Conservation (phyloP, 2,113 vertebrate genomes). For the Pluvianellus socialis region DNA sequence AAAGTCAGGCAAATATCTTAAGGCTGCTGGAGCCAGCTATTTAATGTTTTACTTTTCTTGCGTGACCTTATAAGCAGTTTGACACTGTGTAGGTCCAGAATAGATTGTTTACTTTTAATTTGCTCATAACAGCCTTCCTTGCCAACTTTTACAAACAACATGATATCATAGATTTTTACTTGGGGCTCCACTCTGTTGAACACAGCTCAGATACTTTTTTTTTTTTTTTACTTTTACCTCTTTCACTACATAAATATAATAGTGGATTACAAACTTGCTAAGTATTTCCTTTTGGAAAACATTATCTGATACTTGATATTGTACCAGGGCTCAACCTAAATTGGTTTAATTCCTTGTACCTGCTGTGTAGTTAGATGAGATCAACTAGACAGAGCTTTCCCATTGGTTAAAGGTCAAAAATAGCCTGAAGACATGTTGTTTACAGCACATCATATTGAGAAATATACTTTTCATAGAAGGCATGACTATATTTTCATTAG, state of each 20-base stretch:
- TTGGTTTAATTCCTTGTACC: constrained; percentile 63
- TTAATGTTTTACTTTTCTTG: not conserved
- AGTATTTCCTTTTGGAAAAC: constrained; percentile 39
- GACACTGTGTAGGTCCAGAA: not conserved
- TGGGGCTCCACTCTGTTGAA: constrained; percentile 22
- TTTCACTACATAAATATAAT: constrained; percentile 17
- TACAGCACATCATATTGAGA: constrained; percentile 66
- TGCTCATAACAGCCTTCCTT: not conserved
- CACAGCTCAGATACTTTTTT: not conserved
- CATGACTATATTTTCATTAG: constrained; percentile 40
- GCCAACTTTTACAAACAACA: constrained; percentile 40
- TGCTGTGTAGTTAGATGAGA: constrained; percentile 72
- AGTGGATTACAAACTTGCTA: constrained; percentile 47
- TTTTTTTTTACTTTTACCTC: not conserved
- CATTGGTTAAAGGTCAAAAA: constrained; percentile 86
- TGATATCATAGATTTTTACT: constrained; percentile 29
- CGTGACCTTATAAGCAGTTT: constrained; percentile 14
- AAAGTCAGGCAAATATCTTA: constrained; percentile 24
- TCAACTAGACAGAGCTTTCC: constrained; percentile 85
- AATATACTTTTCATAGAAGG: constrained; percentile 54
- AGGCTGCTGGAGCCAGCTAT: not conserved
- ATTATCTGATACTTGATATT: constrained; percentile 21
- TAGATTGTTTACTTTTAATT: constrained; percentile 51
- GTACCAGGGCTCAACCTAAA: constrained; percentile 47
- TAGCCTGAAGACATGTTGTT: constrained; percentile 65